Percentiles rank a stretch among this genome's conserved stretches.
Evolutionary conservation across 2,888 invertebrate genomes (phyloP).

Genomic region (Antheraea yamamai): DNA sequence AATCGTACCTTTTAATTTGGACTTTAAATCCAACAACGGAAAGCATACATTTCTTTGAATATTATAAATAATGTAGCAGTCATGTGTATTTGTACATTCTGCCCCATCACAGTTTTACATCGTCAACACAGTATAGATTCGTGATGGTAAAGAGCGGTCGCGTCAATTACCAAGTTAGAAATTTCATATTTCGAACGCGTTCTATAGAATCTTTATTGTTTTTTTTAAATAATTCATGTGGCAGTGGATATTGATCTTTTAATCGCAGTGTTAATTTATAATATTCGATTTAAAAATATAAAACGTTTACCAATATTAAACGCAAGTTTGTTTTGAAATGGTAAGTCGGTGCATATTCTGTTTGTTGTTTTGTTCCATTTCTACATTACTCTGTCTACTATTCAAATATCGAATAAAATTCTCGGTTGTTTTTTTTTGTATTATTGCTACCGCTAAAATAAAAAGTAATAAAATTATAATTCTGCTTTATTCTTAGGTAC

Average conservation of each 20-base stretch:
- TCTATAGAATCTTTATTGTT: background rate
- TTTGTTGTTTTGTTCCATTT: constrained; percentile 24
- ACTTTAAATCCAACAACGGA: constrained; percentile 27
- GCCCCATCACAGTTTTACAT: constrained; percentile 20
- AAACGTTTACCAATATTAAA: constrained; percentile 26
- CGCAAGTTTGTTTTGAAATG: constrained; percentile 31
- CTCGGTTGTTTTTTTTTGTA: background rate
- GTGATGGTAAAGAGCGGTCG: constrained; percentile 34
- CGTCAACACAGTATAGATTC: constrained; percentile 31
- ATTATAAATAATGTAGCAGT: constrained; percentile 26
- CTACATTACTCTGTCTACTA: background rate
- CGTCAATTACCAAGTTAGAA: constrained; percentile 25
- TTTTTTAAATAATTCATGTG: constrained; percentile 10
- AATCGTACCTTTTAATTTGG: constrained; percentile 22
- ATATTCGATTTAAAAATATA: background rate
- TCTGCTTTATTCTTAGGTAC: background rate
- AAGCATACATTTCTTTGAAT: constrained; percentile 32
- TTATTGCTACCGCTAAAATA: background rate
- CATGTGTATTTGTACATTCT: constrained; percentile 32
- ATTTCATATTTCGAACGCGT: constrained; percentile 20
- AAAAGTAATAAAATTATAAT: background rate
- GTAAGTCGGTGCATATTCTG: constrained; percentile 38
- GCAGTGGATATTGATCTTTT: background rate
- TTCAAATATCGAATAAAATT: constrained; percentile 1
- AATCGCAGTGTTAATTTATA: background rate